Evolutionary conservation across 2,888 invertebrate species (phyloP).

Genomic region (Rhorus exstirpatorius): DNA sequence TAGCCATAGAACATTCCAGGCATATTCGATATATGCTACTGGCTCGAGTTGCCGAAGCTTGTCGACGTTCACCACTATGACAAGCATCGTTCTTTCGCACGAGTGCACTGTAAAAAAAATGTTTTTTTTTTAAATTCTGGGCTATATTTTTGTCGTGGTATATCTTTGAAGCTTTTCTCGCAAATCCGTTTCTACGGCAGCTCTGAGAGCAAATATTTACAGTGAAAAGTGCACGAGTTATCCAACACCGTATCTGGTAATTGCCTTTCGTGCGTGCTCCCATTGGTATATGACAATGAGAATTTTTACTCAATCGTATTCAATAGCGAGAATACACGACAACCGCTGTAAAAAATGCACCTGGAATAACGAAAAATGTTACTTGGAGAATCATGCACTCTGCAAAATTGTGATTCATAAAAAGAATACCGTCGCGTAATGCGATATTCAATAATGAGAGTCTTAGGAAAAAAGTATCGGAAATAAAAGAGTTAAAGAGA

Average conservation of each 20-base stretch:
- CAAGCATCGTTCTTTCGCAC: constrained; percentile 58
- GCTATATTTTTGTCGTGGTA: neutral
- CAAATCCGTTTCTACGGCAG: neutral
- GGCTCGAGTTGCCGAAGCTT: constrained; percentile 26
- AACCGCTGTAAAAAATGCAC: neutral
- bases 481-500: constrained; percentile 4
- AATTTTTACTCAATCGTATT: neutral
- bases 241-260: neutral
- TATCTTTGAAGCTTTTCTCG: constrained; percentile 29
- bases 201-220: neutral
- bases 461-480: neutral
- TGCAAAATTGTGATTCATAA: neutral
- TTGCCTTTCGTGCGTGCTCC: constrained; percentile 20
- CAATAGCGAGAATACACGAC: neutral
- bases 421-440: constrained; percentile 19
- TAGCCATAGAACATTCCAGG: constrained; percentile 47
- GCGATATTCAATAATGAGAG: constrained; percentile 16
- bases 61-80: constrained; percentile 48
- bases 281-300: neutral
- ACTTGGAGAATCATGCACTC: constrained; percentile 12
- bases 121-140: neutral
- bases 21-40: constrained; percentile 34
- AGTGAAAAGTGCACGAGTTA: constrained; percentile 3
- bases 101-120: constrained; percentile 41
- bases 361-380: neutral